These are phyloP conservation scores for Amphipyra berbera DNA, from an alignment of 2,888 invertebrate genomes.

Conservation along the genomic window DNA sequence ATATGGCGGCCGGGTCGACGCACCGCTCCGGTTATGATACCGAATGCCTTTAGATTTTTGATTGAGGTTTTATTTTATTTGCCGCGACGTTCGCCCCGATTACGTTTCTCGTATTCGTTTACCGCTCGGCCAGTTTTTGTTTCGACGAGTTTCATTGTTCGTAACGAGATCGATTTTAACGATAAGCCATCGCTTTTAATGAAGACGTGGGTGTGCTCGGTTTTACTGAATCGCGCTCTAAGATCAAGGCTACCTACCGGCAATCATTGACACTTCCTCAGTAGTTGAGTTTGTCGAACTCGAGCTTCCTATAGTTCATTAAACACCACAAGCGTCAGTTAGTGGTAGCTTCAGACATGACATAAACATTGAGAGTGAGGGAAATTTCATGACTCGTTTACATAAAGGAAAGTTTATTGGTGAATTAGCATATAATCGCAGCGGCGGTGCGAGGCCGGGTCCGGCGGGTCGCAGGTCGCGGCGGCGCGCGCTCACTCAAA, in stretches of 20 bases:
- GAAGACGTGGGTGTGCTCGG: constrained; percentile 85
- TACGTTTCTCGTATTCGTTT: constrained; percentile 88
- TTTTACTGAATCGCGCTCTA: constrained; percentile 67
- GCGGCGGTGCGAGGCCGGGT: constrained; percentile 63
- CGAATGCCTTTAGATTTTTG: constrained; percentile 87
- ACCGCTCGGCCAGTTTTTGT: constrained; percentile 86
- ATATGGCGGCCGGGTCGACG: constrained; percentile 85
- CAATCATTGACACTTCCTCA: constrained; percentile 48
- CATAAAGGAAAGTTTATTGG: constrained; percentile 71
- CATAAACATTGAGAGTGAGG: constrained; percentile 51
- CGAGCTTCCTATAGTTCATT: constrained; percentile 19
- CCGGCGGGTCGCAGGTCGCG: constrained; percentile 71
- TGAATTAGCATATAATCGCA: constrained; percentile 82
- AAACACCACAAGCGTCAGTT: constrained; percentile 5
- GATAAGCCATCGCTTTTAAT: constrained; percentile 84
- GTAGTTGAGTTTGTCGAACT: constrained; percentile 28
- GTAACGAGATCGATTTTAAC: constrained; percentile 87
- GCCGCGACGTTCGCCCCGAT: constrained; percentile 84
- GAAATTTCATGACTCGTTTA: constrained; percentile 63
- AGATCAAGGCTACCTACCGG: constrained; percentile 55
- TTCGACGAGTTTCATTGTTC: constrained; percentile 87
- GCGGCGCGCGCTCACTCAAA: constrained; percentile 56
- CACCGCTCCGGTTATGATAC: constrained; percentile 86
- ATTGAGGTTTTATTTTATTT: constrained; percentile 89
- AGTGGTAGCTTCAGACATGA: constrained; percentile 24